phyloP scores from a whole-genome alignment of 2,113 vertebrate genomes.

The Burhinus bistriatus region DNA sequence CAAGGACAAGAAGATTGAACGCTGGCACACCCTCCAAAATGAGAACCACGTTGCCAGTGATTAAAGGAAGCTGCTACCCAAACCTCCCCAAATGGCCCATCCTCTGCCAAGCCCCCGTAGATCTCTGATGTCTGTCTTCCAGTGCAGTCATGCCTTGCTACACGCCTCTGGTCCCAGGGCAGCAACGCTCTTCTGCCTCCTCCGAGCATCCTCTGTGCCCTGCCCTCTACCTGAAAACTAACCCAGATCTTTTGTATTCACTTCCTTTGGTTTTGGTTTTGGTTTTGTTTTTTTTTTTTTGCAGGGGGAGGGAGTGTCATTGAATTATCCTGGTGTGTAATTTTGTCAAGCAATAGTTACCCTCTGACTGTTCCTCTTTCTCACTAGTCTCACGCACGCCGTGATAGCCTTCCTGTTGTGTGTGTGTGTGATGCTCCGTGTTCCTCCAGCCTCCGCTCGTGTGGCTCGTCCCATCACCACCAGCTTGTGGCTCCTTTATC shows the following conservation, averaged over 20 bases:
- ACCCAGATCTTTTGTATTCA: neutral
- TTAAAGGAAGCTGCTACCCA: conserved; percentile 56
- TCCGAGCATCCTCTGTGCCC: neutral
- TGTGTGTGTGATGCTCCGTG: neutral
- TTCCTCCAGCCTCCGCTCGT: neutral
- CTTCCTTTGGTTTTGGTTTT: neutral
- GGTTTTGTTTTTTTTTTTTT: neutral
- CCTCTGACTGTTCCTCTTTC: neutral
- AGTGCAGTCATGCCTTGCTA: conserved; percentile 19
- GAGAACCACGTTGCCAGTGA: conserved; percentile 90
- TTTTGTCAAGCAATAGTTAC: conserved; percentile 48
- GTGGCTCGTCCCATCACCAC: neutral
- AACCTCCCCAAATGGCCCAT: neutral
- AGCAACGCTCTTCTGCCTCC: neutral
- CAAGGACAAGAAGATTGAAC: conserved; percentile 98
- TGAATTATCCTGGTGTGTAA: neutral
- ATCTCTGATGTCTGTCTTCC: conserved; percentile 58
- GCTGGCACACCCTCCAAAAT: conserved; percentile 93
- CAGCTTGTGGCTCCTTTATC: neutral
- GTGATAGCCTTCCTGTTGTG: neutral
- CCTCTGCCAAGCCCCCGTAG: conserved; percentile 34
- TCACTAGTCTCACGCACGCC: neutral
- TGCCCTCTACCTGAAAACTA: neutral
- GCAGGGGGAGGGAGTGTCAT: neutral
- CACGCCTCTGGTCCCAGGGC: neutral